Evolutionary conservation across 2,797 vertebrate species (phyloP).

Genomic region (Ceryle rudis): DNA sequence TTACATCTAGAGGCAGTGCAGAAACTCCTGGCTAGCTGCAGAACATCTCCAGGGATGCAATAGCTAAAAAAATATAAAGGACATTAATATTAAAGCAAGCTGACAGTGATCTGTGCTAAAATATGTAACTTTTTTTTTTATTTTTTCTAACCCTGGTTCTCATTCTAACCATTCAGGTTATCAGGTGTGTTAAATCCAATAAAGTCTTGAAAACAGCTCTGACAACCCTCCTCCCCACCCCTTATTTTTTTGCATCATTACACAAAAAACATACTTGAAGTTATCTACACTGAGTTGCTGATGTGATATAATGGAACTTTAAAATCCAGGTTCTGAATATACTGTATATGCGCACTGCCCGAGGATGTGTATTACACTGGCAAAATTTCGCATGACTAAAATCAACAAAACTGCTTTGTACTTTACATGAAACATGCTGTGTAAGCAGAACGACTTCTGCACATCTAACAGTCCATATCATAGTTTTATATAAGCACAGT

Average conservation of each 20-base stretch:
- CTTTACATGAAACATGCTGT: neutral
- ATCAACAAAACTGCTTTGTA: neutral
- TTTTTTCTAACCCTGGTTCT: neutral
- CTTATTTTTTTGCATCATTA: neutral
- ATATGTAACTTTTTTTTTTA: neutral
- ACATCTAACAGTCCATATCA: neutral
- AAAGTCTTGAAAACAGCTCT: neutral
- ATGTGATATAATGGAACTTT: neutral
- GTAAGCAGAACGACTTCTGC: neutral
- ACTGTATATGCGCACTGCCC: neutral
- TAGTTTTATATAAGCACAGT: neutral
- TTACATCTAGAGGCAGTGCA: neutral
- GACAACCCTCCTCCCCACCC: neutral
- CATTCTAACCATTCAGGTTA: neutral
- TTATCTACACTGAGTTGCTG: neutral
- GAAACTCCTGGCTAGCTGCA: neutral
- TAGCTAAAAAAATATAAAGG: neutral
- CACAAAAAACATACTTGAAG: neutral
- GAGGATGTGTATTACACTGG: neutral
- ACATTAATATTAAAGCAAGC: neutral
- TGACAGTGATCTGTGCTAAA: neutral
- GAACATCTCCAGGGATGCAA: neutral
- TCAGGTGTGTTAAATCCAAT: neutral
- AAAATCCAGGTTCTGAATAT: neutral
- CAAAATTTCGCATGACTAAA: rapidly evolving